These are phyloP conservation scores for Marasmarcha lunaedactyla DNA, from an alignment of 2,888 invertebrate species.

Conservation along the genomic window DNA sequence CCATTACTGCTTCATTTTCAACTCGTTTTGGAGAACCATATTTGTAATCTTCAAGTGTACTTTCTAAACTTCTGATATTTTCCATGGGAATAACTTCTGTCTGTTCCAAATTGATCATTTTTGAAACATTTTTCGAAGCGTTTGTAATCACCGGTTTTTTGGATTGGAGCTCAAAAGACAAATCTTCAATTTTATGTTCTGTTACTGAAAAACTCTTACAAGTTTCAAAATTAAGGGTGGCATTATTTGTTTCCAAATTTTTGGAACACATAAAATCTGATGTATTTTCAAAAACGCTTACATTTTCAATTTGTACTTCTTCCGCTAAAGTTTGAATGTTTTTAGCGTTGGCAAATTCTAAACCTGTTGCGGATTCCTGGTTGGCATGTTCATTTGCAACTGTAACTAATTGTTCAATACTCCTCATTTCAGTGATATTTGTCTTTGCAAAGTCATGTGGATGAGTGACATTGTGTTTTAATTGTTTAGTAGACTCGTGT, in stretches of 20 bases:
- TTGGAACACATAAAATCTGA: conserved; percentile 20
- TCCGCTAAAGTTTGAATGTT: conserved; percentile 27
- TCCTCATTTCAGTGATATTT: conserved; percentile 28
- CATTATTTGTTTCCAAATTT: conserved; percentile 25
- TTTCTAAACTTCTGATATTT: conserved; percentile 22
- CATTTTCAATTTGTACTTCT: conserved; percentile 27
- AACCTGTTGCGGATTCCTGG: not conserved
- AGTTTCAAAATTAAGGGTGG: conserved; percentile 29
- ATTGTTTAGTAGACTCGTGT: conserved; percentile 25
- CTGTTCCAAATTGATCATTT: conserved; percentile 35
- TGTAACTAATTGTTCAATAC: conserved; percentile 32
- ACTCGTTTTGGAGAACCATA: conserved; percentile 18
- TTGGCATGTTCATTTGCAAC: conserved; percentile 27
- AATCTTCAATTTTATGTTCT: conserved; percentile 35
- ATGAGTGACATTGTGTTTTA: conserved; percentile 17
- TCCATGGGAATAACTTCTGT: conserved; percentile 36
- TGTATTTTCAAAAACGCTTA: conserved; percentile 32
- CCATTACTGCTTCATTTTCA: not conserved
- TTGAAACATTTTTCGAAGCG: conserved; percentile 37
- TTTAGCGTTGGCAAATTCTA: too few relatives aligned
- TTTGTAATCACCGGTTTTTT: conserved; percentile 28
- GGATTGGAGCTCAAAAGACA: conserved; percentile 10
- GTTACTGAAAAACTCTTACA: conserved; percentile 42
- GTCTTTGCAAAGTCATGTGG: conserved; percentile 24
- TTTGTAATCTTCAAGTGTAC: conserved; percentile 18